Conservation (phyloP, 1,140 invertebrate genomes). For the Ruditapes philippinarum region DNA sequence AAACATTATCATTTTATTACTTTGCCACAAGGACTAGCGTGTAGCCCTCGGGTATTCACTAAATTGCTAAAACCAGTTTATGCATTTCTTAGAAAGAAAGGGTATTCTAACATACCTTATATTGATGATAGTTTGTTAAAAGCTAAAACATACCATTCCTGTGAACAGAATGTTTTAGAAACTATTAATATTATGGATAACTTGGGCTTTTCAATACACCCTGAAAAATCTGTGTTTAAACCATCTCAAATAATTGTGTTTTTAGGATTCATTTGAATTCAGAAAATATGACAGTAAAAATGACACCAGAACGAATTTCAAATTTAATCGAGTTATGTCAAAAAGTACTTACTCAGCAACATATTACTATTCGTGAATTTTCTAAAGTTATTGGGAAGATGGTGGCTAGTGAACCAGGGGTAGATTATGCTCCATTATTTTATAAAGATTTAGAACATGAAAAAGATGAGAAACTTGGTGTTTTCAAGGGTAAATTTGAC, state of each 20-base stretch:
- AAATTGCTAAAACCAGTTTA: neutral
- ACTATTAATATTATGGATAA: neutral
- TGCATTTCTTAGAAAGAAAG: neutral
- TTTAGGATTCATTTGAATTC: neutral
- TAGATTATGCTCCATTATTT: neutral
- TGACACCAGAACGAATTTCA: too few species aligned
- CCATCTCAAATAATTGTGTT: neutral
- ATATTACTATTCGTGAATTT: neutral
- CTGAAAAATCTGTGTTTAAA: neutral
- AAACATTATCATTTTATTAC: too few species aligned
- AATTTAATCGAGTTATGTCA: neutral
- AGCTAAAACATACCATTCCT: neutral
- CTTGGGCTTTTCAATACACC: neutral
- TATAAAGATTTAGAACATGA: neutral
- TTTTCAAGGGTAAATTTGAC: neutral
- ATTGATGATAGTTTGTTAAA: neutral
- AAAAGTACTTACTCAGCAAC: too few species aligned
- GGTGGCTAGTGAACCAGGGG: neutral
- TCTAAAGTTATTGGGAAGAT: too few species aligned
- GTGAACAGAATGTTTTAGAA: neutral
- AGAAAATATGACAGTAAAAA: neutral
- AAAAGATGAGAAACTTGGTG: neutral
- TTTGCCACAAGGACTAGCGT: too few species aligned
- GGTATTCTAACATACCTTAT: neutral
- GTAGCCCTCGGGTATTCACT: too few species aligned